Conservation (phyloP, 2,888 invertebrate genomes). For the Philereme vetulata region DNA sequence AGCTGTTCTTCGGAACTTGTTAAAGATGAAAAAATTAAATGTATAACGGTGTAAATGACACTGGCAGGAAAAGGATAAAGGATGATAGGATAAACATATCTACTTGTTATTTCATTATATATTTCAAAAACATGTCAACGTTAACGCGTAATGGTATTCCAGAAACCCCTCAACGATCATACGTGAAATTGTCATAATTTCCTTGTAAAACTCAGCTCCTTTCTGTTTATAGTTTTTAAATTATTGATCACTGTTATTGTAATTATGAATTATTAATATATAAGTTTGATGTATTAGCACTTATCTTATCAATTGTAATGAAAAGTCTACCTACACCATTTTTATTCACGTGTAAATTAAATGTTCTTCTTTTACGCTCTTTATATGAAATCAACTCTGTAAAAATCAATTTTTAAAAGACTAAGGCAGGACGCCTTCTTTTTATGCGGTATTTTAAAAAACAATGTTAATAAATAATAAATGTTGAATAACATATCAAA, state of each 20-base stretch:
- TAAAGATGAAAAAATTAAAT: conserved; percentile 27
- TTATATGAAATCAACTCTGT: conserved; percentile 79
- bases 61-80: conserved; percentile 34
- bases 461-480: conserved; percentile 76
- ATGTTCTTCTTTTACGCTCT: conserved; percentile 54
- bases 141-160: conserved; percentile 25
- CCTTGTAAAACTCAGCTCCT: conserved; percentile 12
- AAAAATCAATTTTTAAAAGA: conserved; percentile 68
- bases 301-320: conserved; percentile 19
- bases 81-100: conserved; percentile 43
- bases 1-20: conserved; percentile 35
- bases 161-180: conserved; percentile 12
- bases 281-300: conserved; percentile 26
- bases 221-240: conserved; percentile 16
- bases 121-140: conserved; percentile 33
- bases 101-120: conserved; percentile 39
- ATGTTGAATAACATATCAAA: conserved; percentile 79
- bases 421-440: conserved; percentile 79
- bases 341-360: conserved; percentile 21
- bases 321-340: conserved; percentile 11
- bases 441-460: conserved; percentile 79
- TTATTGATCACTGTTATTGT: conserved; percentile 8
- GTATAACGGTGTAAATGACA: conserved; percentile 37
- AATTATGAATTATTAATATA: conserved; percentile 13
- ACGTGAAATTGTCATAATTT: conserved; percentile 17